Base-by-base conservation (phyloP, 1,140 invertebrate genomes). In the Bombus sylvicola region DNA sequence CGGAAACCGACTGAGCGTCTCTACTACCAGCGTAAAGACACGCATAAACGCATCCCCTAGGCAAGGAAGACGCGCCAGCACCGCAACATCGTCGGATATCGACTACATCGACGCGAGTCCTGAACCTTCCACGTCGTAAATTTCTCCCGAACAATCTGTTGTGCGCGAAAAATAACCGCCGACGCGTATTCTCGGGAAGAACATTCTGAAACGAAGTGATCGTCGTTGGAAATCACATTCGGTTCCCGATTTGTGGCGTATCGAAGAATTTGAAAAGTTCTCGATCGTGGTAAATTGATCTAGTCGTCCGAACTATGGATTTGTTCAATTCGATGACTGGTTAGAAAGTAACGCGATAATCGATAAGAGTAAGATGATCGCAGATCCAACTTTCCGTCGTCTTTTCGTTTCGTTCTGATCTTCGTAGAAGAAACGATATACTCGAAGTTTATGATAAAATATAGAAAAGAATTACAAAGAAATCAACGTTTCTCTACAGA, bases 81-180 rank as follows among this genome's bases (percentile, higher is more conserved):
- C 86, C 34, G 47, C 87, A 3, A 88, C 90, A n/a, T 91, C 93
- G 57, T 90, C 90, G 66, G 93, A 94, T 64, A 91, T 94, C 74
- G 94, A 94, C 85, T 94, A 88, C 79, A 94, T 94, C 85, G 93
- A 94, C 78, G 93, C 93, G 13, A 94, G 93, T 83, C 94, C 94
- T 9, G 93, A 94, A 78, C 90, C 92, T 76, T 94, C 93, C 37
- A 94, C 91, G 18, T 94, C 94, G 62, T 94, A 94, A 90, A 90
- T 59, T 73, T n/a, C 37, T n/a, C 1, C 39, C 2, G 3, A 34
- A 31, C 18, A 1, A 25, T 12, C 5, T 15, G 18, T 43, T 18
- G 10, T 5, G 22, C 25, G 2, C 1, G 4, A 12, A 34, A 47
- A 18, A 28, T 15, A 12, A 4, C n/a, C 12, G 15, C 15, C 5